Percentiles rank a stretch among this genome's conserved stretches.
These are phyloP conservation scores for Epinephelus fuscoguttatus DNA, from an alignment of 2,113 vertebrate genomes.

Conservation along the genomic window DNA sequence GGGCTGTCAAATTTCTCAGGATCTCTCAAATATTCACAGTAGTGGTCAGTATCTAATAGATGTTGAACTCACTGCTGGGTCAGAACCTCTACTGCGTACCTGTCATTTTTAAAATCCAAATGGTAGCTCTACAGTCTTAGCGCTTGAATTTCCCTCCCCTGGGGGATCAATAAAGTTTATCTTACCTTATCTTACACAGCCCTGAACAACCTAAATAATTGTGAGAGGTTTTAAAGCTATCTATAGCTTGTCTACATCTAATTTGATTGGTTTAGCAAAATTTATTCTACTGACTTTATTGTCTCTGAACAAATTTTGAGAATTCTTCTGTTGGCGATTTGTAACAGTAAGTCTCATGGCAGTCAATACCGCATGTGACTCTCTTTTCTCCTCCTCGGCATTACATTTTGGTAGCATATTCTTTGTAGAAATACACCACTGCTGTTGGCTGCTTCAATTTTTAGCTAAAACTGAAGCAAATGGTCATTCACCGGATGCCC, in stretches of 20 bases:
- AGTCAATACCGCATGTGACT: neutral
- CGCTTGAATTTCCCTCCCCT: too few species aligned
- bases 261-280: neutral
- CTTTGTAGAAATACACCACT: neutral
- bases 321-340: neutral
- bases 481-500: neutral
- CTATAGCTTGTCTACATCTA: neutral
- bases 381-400: neutral
- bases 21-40: constrained; percentile 17
- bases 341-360: neutral
- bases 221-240: neutral
- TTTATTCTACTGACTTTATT: neutral
- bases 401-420: neutral
- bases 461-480: neutral
- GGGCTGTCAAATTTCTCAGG: constrained; percentile 1
- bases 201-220: neutral
- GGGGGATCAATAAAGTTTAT: too few species aligned
- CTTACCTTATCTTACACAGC: too few species aligned
- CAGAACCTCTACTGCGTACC: neutral
- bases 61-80: constrained; percentile 23
- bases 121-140: neutral
- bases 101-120: constrained; percentile 5
- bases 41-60: constrained; percentile 3
- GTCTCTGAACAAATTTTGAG: neutral
- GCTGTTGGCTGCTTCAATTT: neutral